Evolutionary conservation across 2,113 vertebrate genomes (phyloP).

Genomic region (Oncorhynchus clarkii): DNA sequence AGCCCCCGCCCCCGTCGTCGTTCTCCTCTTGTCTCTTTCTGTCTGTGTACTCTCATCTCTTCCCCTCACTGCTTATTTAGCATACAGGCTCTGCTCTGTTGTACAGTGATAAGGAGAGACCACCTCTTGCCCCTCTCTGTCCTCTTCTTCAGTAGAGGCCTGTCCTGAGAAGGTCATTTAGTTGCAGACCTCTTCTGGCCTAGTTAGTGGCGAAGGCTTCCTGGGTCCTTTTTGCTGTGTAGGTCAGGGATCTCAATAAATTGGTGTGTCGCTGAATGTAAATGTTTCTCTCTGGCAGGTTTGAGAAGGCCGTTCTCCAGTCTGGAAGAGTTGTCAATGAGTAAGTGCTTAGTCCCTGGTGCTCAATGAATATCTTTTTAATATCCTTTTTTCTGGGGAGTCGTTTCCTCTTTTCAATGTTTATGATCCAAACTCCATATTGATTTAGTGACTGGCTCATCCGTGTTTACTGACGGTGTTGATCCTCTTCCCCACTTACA

Average conservation of each 20-base stretch:
- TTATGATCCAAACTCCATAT: neutral
- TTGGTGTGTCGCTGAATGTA: no score
- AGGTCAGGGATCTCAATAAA: neutral
- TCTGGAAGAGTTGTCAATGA: constrained; percentile 61
- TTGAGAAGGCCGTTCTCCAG: constrained; percentile 75
- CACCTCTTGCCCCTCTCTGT: constrained; percentile 19
- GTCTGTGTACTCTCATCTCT: neutral
- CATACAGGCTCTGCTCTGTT: constrained; percentile 77
- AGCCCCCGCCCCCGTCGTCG: neutral
- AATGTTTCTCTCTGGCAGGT: constrained; percentile 64
- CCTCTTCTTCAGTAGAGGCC: neutral
- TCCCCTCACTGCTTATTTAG: constrained; percentile 65
- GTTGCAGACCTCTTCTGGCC: no score
- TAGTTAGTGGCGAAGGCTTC: neutral
- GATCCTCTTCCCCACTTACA: constrained; percentile 40
- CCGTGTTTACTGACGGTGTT: neutral
- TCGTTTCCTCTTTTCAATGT: neutral
- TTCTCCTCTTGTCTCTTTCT: neutral
- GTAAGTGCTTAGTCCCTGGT: constrained; percentile 67
- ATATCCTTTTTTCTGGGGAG: no score
- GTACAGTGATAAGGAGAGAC: constrained; percentile 15
- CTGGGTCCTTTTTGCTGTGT: neutral
- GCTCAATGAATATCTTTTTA: neutral
- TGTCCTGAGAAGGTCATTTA: neutral
- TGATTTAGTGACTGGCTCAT: neutral